Evolutionary conservation across 2,888 invertebrate genomes (phyloP), one percentile per base, ranked within the genome.

Genomic region (Hyles lineata): DNA sequence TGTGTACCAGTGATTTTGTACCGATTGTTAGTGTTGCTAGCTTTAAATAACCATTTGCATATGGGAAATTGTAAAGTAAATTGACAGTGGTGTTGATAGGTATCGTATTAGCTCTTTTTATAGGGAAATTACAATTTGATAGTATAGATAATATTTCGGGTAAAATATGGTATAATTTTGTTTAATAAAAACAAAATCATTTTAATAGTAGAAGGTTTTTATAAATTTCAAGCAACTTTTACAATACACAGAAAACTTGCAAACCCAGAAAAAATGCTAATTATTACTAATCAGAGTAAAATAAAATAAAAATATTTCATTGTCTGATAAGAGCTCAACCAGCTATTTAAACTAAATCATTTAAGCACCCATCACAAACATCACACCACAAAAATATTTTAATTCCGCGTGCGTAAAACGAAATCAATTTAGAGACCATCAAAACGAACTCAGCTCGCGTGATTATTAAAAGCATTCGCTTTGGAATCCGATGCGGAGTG

Each of bases 371-470:
- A 55, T 55, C 17, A 55, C 15, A 55, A 17, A n/a, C 19, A n/a
- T n/a, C 2, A n/a, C 55, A 25, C 17, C 59, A 1, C 59, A 59
- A 4, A 25, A 17, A 23, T 23, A 60, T 1, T 25, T 23, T 60
- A 17, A 25, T 60, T 60, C 25, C 25, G 25, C 60, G 25, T 25
- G 15, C 25, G 60, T 25, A 60, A 25, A 60, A 25, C 25, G 15
- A 60, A 60, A 25, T 60, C 60, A 60, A 60, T 60, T 60, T 25
- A 17, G 25, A 15, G 25, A n/a, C 23, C 60, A 60, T 60, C 60
- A 60, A 60, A 60, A 60, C 25, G 15, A 25, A 60, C 60, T 60
- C 17, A 25, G 60, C 15, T 17, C 17, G 43, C 43, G 11, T 60
- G 60, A 25, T 60, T 60, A 55, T 55, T 55, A 55, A 60, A 29